Percentiles rank a stretch among this genome's conserved stretches.
Conservation (phyloP, 1,140 invertebrate genomes). For the Pseudomyrmex cubaensis region DNA sequence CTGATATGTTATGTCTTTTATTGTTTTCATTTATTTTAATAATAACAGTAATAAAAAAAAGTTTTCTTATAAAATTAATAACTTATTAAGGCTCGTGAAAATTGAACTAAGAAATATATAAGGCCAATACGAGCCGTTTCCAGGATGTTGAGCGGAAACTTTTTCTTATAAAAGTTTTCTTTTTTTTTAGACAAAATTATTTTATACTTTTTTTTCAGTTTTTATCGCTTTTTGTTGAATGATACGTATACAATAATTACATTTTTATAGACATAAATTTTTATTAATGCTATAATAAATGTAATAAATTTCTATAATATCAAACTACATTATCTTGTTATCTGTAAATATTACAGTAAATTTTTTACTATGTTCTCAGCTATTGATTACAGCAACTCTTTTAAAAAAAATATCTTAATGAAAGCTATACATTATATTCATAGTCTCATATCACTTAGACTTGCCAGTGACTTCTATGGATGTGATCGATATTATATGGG, state of each 20-base stretch:
- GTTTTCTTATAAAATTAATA: no score
- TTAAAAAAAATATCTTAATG: slow-evolving; percentile 61
- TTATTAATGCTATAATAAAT: not conserved
- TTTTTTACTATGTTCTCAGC: slow-evolving; percentile 16
- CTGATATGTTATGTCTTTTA: not conserved
- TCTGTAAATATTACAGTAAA: not conserved
- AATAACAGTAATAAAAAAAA: no score
- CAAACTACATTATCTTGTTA: no score
- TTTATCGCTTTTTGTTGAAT: no score
- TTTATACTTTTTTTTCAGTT: no score
- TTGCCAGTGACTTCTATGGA: slow-evolving; percentile 50
- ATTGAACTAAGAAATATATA: no score
- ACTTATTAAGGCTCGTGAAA: no score
- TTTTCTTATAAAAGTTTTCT: no score
- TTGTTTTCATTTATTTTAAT: not conserved
- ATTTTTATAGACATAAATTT: not conserved
- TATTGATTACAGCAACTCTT: slow-evolving; percentile 37
- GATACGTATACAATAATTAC: no score
- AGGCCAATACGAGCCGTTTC: no score
- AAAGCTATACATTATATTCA: slow-evolving; percentile 65
- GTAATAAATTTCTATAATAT: slow-evolving; percentile 5
- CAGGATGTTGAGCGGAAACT: no score
- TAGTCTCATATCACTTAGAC: slow-evolving; percentile 61
- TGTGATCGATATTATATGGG: slow-evolving; percentile 74
- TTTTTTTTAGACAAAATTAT: no score